These are phyloP conservation scores for Cotesia glomerata DNA, from an alignment of 1,140 invertebrate species.

Conservation along the genomic window DNA sequence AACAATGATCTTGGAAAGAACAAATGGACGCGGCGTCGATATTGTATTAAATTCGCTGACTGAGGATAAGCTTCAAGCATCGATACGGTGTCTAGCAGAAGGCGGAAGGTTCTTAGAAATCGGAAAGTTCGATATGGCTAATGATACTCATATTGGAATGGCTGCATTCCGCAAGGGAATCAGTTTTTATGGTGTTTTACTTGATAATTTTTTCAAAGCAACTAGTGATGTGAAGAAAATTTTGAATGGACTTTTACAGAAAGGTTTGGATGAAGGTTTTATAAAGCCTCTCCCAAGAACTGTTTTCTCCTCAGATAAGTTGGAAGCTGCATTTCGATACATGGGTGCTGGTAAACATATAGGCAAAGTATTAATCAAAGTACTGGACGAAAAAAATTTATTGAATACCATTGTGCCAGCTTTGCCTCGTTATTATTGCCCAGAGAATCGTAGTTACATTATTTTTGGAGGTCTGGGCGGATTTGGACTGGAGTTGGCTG, in stretches of 20 bases:
- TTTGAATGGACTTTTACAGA: conserved; percentile 51
- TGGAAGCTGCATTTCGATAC: conserved; percentile 64
- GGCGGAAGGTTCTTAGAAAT: conserved; percentile 79
- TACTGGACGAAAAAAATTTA: conserved; percentile 58
- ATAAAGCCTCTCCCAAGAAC: conserved; percentile 61
- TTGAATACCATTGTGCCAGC: conserved; percentile 49
- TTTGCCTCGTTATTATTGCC: conserved; percentile 65
- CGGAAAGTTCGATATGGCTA: conserved; percentile 76
- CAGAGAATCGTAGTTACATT: conserved; percentile 58
- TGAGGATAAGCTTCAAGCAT: conserved; percentile 78
- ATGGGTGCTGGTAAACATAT: conserved; percentile 80
- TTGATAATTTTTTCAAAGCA: conserved; percentile 70
- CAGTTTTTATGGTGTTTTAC: conserved; percentile 77
- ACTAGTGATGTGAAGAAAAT: conserved; percentile 44
- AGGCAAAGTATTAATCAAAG: conserved; percentile 75
- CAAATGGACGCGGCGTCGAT: conserved; percentile 74
- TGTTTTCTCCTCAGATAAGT: conserved; percentile 57
- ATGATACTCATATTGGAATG: conserved; percentile 72
- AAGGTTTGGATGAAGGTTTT: conserved; percentile 65
- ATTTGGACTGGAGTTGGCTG: conserved; percentile 79
- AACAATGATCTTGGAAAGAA: conserved; percentile 68
- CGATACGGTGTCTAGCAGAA: conserved; percentile 77
- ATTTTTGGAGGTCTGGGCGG: conserved; percentile 77
- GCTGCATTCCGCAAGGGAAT: conserved; percentile 82
- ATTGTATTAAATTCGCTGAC: conserved; percentile 80